phyloP scores from a whole-genome alignment of 2,113 vertebrate genomes.

The Hemiprocne comata region DNA sequence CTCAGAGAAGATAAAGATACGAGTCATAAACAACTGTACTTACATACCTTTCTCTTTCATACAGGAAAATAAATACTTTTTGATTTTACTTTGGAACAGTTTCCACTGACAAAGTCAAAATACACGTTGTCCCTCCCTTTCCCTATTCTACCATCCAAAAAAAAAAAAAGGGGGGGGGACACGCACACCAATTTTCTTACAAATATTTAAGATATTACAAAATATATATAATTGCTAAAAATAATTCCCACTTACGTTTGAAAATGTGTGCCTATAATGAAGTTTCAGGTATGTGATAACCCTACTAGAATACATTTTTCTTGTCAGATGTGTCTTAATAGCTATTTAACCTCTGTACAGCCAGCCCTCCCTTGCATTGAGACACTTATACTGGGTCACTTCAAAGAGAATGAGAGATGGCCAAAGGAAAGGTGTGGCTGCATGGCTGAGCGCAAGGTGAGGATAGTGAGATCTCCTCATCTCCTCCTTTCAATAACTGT shows the following conservation, averaged over 20 bases:
- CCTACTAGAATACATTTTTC: not conserved
- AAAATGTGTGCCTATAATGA: not conserved
- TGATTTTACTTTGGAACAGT: not conserved
- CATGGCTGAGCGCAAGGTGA: not conserved
- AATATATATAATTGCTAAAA: not conserved
- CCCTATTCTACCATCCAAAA: not conserved
- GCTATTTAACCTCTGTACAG: not conserved
- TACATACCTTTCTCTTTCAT: not conserved
- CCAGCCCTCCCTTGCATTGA: not conserved
- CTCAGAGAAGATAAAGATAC: not conserved
- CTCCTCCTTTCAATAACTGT: not conserved
- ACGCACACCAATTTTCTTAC: not conserved
- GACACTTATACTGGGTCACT: not conserved
- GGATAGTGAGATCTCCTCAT: not conserved
- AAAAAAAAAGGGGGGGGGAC: not conserved
- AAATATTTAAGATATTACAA: not conserved
- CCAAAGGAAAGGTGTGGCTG: not conserved
- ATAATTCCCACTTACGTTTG: not conserved
- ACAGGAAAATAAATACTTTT: not conserved
- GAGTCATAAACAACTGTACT: not conserved
- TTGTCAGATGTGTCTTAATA: not conserved
- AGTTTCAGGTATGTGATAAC: not conserved
- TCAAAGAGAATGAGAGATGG: not conserved
- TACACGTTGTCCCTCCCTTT: not conserved
- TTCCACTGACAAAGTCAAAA: not conserved